A percentile compares a stretch with the other conserved stretches of the same genome.
Conservation (phyloP, 1,140 invertebrate genomes). For the Hyphantria cunea region DNA sequence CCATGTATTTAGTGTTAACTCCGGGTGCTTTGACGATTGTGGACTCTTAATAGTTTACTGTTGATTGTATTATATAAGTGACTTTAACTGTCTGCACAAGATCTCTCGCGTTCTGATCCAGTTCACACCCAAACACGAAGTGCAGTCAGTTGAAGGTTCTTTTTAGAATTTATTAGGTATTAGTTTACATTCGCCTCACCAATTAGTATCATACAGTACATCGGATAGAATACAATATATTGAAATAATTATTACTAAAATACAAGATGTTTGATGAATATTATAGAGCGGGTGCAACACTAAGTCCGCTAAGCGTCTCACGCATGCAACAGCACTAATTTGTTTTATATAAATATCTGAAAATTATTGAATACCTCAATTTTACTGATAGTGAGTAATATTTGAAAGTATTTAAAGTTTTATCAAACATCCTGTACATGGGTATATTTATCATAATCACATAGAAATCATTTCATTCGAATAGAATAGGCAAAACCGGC, state of each 20-base stretch:
- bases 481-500: constrained; percentile 75
- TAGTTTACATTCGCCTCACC: constrained; percentile 68
- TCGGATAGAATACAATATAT: constrained; percentile 49
- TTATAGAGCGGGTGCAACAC: constrained; percentile 23
- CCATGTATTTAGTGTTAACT: constrained; percentile 78
- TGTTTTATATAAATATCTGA: constrained; percentile 42
- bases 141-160: constrained; percentile 59
- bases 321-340: constrained; percentile 44
- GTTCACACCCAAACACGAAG: constrained; percentile 12
- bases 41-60: constrained; percentile 75
- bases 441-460: constrained; percentile 39
- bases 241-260: constrained; percentile 53
- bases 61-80: constrained; percentile 72
- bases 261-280: constrained; percentile 73
- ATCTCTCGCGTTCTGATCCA: constrained; percentile 4
- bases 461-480: constrained; percentile 53
- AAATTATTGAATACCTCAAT: constrained; percentile 64
- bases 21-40: constrained; percentile 81
- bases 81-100: constrained; percentile 59
- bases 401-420: constrained; percentile 47
- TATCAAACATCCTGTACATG: constrained; percentile 73
- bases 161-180: constrained; percentile 74
- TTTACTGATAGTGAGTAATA: constrained; percentile 39
- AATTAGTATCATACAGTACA: constrained; percentile 55
- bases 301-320: constrained; percentile 30